Base-by-base conservation (phyloP, 2,888 invertebrate genomes). In the Drosophila bunnanda region DNA sequence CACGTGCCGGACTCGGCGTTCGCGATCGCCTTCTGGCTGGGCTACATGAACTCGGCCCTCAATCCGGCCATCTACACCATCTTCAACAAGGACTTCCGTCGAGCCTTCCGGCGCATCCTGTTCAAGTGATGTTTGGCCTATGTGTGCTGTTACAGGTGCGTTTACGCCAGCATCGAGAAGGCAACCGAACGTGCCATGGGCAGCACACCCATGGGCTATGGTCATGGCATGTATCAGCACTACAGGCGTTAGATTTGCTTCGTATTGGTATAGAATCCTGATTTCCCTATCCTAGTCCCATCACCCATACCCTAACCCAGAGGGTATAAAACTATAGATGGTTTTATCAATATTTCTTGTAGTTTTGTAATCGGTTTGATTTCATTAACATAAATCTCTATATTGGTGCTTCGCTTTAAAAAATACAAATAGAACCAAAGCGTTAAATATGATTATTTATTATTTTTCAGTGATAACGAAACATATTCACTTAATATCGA, bases 61-160 rank as follows among this genome's bases (percentile, higher is more conserved):
- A 98, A 98, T 93, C 98, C 98, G 72, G 97, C 97, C 89, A 98
- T 98, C 89, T 98, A 98, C 93, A 98, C 98, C 69, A 98, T 98
- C 91, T 98, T 98, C 93, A 98, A 98, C 93, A 97, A 98, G 94
- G 98, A 99, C 94, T 99, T 99, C 93, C 95, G 98, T 82, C 95
- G 97, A 90, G 98, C 98, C 75, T 99, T 99, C 93, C 95, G 98
- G 81, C 95, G 98, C 93, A 98, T 99, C 93, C 94, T 99, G 93
- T 98, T 97, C 93, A 98, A 98, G 95, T 97, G 96, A 97, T 96
- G 95, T 96, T 96, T 96, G 93, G 95, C 95, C 90, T 96, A 96
- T 93, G 95, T 96, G 95, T 96, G 96, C 94, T 96, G 96, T 93
- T 96, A 96, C 92, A 93, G 94, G 92, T 96, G 96, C 93, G 96